A percentile compares a stretch with the other conserved stretches of the same genome.
phyloP scores from a whole-genome alignment of 2,888 invertebrate genomes.

The Drosophila nr. fundita region DNA sequence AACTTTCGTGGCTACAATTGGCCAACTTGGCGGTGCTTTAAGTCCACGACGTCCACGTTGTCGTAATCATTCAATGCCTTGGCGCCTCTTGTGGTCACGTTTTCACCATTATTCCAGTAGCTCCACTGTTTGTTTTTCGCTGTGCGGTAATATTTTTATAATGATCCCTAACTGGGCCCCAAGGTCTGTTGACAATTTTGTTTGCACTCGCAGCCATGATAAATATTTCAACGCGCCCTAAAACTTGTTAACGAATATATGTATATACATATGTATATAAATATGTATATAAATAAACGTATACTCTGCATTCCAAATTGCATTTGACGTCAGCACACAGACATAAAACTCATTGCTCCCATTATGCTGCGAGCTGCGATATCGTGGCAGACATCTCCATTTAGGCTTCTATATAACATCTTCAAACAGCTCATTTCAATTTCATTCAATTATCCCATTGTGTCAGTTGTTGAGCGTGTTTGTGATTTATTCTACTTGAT shows the following conservation, averaged over 20 bases:
- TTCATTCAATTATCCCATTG: slow-evolving; percentile 71
- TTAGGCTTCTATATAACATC: slow-evolving; percentile 23
- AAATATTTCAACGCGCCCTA: slow-evolving; percentile 48
- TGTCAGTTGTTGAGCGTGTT: slow-evolving; percentile 58
- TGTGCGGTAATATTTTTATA: slow-evolving; percentile 72
- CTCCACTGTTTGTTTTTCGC: slow-evolving; percentile 27
- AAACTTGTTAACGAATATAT: slow-evolving; percentile 39
- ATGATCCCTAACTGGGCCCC: slow-evolving; percentile 60
- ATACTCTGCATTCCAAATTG: slow-evolving; percentile 25
- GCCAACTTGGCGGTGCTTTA: slow-evolving; percentile 45
- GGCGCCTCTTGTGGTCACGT: slow-evolving; percentile 71
- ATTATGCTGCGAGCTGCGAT: slow-evolving; percentile 9
- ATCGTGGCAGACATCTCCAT: slow-evolving; percentile 25
- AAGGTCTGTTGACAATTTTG: slow-evolving; percentile 68
- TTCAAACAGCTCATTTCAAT: slow-evolving; percentile 68
- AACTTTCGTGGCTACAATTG: slow-evolving; percentile 53
- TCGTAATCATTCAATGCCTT: slow-evolving; percentile 58
- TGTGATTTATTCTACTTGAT: slow-evolving; percentile 76
- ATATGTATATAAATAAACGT: not conserved
- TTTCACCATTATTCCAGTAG: slow-evolving; percentile 68
- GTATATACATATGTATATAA: not conserved
- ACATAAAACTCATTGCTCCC: slow-evolving; percentile 8
- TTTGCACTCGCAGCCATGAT: slow-evolving; percentile 40
- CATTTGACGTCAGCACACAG: slow-evolving; percentile 29
- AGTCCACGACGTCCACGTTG: slow-evolving; percentile 27